phyloP scores from a whole-genome alignment of 2,888 invertebrate genomes.

The Luperina testacea region DNA sequence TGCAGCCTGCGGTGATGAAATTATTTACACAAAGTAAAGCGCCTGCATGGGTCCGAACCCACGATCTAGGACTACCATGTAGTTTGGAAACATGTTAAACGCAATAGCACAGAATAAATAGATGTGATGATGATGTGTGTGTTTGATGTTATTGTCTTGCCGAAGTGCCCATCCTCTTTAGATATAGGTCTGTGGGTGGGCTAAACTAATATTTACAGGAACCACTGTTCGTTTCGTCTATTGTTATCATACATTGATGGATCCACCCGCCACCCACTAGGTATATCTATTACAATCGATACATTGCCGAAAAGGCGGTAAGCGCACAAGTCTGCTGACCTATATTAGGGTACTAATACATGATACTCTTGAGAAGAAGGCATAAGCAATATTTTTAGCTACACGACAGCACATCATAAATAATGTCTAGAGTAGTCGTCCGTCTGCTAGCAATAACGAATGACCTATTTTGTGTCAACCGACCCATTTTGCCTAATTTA shows the following conservation, averaged over 20 bases:
- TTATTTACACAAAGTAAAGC: too few relatives aligned
- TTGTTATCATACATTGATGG: conserved; percentile 18
- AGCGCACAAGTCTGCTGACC: neutral
- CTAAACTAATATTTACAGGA: conserved; percentile 23
- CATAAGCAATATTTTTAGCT: conserved; percentile 35
- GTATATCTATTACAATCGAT: conserved; percentile 12
- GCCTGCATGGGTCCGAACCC: too few relatives aligned
- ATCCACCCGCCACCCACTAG: neutral
- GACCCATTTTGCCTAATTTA: conserved; percentile 30
- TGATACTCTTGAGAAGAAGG: neutral
- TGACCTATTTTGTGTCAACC: conserved; percentile 26
- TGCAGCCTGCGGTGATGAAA: too few relatives aligned
- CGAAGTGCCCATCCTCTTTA: neutral
- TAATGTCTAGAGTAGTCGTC: conserved; percentile 7
- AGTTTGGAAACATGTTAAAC: neutral
- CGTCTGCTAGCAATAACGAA: conserved; percentile 15
- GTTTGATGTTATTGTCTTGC: neutral
- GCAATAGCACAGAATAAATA: neutral
- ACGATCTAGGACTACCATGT: too few relatives aligned
- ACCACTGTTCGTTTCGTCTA: conserved; percentile 10
- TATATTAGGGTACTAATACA: neutral
- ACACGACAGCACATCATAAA: conserved; percentile 32
- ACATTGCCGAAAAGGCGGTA: neutral
- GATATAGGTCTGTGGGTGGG: neutral
- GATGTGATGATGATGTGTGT: too few relatives aligned